Evolutionary conservation across 2,888 invertebrate genomes (phyloP).

Genomic region (Drosophila bunnanda): DNA sequence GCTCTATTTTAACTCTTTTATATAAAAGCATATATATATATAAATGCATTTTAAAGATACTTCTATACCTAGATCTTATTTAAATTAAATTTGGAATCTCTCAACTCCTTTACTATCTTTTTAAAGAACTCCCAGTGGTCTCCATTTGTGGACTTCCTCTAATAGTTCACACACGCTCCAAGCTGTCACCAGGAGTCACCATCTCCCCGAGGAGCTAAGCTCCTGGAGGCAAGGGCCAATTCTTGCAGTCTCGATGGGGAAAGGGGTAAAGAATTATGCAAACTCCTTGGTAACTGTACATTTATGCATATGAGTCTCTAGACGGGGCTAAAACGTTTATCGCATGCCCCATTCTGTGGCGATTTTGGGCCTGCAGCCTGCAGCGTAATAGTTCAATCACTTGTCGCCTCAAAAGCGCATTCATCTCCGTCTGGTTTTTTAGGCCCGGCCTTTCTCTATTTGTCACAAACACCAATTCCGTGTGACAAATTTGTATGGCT

Average conservation of each 20-base stretch:
- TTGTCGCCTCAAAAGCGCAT: constrained; percentile 65
- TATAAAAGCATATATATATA: too few relatives aligned
- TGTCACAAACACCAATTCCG: constrained; percentile 81
- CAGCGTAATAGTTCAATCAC: constrained; percentile 76
- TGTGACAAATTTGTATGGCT: constrained; percentile 78
- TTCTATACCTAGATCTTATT: not conserved
- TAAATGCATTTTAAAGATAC: not conserved
- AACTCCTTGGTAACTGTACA: constrained; percentile 61
- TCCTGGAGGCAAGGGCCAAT: constrained; percentile 1
- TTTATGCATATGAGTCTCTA: constrained; percentile 64
- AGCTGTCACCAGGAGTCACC: constrained; percentile 8
- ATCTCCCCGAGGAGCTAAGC: constrained; percentile 2
- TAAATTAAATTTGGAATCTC: not conserved
- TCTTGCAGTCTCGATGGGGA: not conserved
- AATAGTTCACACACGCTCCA: constrained; percentile 32
- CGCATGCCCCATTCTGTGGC: constrained; percentile 25
- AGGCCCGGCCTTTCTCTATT: constrained; percentile 53
- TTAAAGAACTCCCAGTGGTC: constrained; percentile 3
- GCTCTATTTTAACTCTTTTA: too few relatives aligned
- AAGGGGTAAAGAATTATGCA: constrained; percentile 26
- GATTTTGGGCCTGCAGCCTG: constrained; percentile 47
- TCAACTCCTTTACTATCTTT: constrained; percentile 17
- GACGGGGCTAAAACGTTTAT: constrained; percentile 54
- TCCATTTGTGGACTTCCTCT: constrained; percentile 24
- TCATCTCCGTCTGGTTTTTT: not conserved